phyloP scores from a whole-genome alignment of 1,140 invertebrate species.

The Dreissena rostriformis region DNA sequence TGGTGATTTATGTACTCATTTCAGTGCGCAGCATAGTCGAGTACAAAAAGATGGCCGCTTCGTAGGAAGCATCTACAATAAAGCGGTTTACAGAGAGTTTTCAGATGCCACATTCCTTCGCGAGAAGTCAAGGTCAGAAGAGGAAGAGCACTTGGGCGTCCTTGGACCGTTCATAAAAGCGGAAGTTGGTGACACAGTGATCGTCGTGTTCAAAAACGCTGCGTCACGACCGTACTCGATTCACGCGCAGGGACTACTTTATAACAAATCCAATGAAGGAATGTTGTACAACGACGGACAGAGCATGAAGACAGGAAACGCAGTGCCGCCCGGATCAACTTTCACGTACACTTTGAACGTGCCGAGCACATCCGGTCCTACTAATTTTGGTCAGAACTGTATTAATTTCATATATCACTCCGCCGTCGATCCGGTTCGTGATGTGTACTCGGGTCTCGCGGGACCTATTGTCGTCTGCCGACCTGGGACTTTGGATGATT shows the following conservation, averaged over 20 bases:
- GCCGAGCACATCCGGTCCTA: slow-evolving; percentile 67
- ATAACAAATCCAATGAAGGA: slow-evolving; percentile 67
- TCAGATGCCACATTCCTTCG: slow-evolving; percentile 70
- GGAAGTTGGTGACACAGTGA: slow-evolving; percentile 73
- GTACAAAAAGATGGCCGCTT: slow-evolving; percentile 54
- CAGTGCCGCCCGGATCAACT: slow-evolving; percentile 43
- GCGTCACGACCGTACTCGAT: slow-evolving; percentile 66
- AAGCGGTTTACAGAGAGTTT: slow-evolving; percentile 75
- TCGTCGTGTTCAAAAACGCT: slow-evolving; percentile 67
- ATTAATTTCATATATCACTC: slow-evolving; percentile 76
- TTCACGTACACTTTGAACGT: slow-evolving; percentile 71
- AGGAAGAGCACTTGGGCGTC: slow-evolving; percentile 67
- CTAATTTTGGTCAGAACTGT: slow-evolving; percentile 68
- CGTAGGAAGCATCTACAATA: slow-evolving; percentile 73
- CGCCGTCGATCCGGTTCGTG: slow-evolving; percentile 67
- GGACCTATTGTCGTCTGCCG: slow-evolving; percentile 73
- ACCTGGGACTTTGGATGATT: slow-evolving; percentile 54
- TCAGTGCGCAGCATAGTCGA: slow-evolving; percentile 35
- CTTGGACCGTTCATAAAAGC: slow-evolving; percentile 76
- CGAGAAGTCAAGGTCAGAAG: slow-evolving; percentile 53
- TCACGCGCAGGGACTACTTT: slow-evolving; percentile 63
- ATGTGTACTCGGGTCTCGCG: slow-evolving; percentile 71
- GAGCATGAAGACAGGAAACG: background rate
- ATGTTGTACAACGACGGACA: slow-evolving; percentile 56
- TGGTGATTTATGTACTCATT: background rate